Base-by-base conservation (phyloP, 2,888 invertebrate genomes). In the Drosophila nr. medialis region DNA sequence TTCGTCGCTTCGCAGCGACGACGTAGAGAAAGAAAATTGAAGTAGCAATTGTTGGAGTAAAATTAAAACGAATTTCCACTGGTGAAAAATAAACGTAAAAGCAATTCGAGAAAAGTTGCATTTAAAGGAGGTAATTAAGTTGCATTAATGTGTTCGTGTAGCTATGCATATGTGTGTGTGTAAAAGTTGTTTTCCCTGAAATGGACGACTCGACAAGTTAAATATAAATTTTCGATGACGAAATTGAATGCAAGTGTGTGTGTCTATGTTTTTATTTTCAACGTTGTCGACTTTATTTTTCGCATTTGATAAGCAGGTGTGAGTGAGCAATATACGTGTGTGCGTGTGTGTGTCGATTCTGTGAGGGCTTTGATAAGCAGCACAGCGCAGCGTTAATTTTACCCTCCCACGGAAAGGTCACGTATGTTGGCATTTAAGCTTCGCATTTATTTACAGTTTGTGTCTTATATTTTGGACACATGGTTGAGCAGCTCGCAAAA, bases 101-200 rank as follows among this genome's bases (percentile, higher is more conserved):
- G 73, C 66, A 69, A 72, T 70, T 76, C 50, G 78, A 78, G 71
- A 77, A 85, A 74, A 83, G 74, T 77, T 85, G 79, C 81, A 71
- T 68, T 85, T 72, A 76, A 81, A 81, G 83, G 75, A 85, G 85
- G 85, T 85, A 87, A 83, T 83, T 77, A 65, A 80, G 53, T 56
- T 65, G 72, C 72, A 77, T 70, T 73, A 73, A 63, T 54, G 53
- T 68, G 72, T 61, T 30, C 53, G 65, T 42, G 51, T 66, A 34
- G 34, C 24, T 15, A 24, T 15, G 24, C 24, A 15, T 18, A 29
- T 29, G 74, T 67, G 51, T 51, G 40, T 59, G 64, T 70, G 64
- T 45, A 85, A 88, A 86, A 88, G 86, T 86, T 75, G 86, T 83
- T 86, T 86, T 88, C 86, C 86, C 81, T 88, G 81, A 86, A 80